Evolutionary conservation across 2,113 vertebrate species (phyloP), one percentile per base, ranked within the genome.

Genomic region (Lagopus muta): DNA sequence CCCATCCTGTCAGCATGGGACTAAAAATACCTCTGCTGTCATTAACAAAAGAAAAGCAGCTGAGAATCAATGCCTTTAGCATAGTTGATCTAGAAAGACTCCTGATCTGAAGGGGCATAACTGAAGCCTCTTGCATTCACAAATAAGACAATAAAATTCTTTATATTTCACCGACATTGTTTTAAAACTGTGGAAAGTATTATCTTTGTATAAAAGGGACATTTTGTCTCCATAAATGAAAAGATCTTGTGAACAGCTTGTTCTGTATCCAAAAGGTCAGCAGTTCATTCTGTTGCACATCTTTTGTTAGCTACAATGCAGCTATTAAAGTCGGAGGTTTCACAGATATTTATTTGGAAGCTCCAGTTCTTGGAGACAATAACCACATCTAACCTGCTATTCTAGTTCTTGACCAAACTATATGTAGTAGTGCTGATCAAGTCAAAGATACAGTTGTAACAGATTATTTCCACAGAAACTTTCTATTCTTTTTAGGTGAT

Each of bases 211-310:
- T 83, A 86, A 93, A 80, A 94, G 92, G 57, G 58, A 73, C 77
- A 84, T 89, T 97, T 96, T 92, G 91, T 89, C 85, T 88, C 85
- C 72, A 91, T 50, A 95, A 95, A 95, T 93, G 86, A 79, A 87
- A 72, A 94, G 82, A 72, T 82, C 76, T 38, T 65, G 40, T 82
- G 90, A 88, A 93, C 66, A 94, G 69, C 83, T 85, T 96, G 91
- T 72, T 83, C 78, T 93, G 30, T 74, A 13, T 76, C 87, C 83
- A 83, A 95, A 95, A 94, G 96, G 75, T 70, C 86, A 74, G 73
- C 89, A 58, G 67, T 91, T 86, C 70, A 87, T 88, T 65, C 75
- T 92, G 83, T 40, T 61, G 45, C 22, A 32, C 4, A 5, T 86
- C 87, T 86, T 95, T 83, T 67, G 38, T 84, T 86, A n/a, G 58